These are phyloP conservation scores for Cynaeus angustus DNA, from an alignment of 2,888 invertebrate species.

Conservation along the genomic window DNA sequence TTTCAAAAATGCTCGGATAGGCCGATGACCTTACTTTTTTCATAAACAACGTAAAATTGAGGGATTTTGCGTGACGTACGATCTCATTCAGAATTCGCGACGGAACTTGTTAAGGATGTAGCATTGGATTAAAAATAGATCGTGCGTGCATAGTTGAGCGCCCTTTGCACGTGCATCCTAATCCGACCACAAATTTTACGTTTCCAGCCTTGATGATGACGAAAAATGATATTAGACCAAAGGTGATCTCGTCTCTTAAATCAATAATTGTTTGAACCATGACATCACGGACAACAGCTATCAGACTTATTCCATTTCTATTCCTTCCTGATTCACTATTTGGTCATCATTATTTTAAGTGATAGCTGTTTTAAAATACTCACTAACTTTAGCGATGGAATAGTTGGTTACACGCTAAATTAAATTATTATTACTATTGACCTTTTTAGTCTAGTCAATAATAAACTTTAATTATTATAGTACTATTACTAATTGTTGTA, in stretches of 20 bases:
- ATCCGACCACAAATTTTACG: not conserved
- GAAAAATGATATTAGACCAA: conserved; percentile 1
- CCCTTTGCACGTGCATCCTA: not conserved
- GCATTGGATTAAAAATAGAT: too few species aligned
- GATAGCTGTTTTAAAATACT: too few species aligned
- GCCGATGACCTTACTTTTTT: conserved; percentile 19
- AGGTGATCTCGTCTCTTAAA: conserved; percentile 16
- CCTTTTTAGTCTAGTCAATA: too few species aligned
- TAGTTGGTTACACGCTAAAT: too few species aligned
- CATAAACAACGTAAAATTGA: not conserved
- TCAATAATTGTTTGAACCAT: conserved; percentile 25
- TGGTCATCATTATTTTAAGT: conserved; percentile 29
- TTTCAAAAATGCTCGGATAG: not conserved
- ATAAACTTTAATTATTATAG: too few species aligned
- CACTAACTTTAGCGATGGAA: too few species aligned
- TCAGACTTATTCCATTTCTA: conserved; percentile 22
- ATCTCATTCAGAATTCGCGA: conserved; percentile 18
- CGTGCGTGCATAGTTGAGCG: too few species aligned
- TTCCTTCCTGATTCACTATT: conserved; percentile 12
- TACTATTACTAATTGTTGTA: too few species aligned
- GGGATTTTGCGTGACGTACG: conserved; percentile 27
- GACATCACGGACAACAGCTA: conserved; percentile 22
- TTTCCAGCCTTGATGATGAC: conserved; percentile 6
- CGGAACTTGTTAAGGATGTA: conserved; percentile 28
- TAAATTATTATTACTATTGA: too few species aligned